Evolutionary conservation across 2,888 invertebrate genomes (phyloP), one percentile per base, ranked within the genome.

Genomic region (Eupeodes luniger): DNA sequence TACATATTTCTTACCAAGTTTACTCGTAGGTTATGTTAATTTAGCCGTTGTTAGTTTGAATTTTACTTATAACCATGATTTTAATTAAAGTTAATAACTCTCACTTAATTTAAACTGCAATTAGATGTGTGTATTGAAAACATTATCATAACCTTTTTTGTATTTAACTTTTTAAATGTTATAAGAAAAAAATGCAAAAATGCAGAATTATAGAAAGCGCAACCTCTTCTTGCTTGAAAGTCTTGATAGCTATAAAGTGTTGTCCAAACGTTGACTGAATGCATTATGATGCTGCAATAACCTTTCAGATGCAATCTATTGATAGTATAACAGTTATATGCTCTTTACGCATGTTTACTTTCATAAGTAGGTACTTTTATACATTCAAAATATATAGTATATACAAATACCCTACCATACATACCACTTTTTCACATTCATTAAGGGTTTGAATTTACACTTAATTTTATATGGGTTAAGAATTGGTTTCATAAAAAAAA

Each of bases 301-400:
- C 66, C 12, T 55, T 44, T 44, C 55, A 27, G 40, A 70, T 7
- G 19, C 55, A 55, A 55, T 19, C 49, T 49, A 10, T 66, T 49
- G 47, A 47, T 47, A 14, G 55, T 67, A 34, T 51, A 67, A 44
- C 53, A 49, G 16, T 55, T 55, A 2, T 16, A 14, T 70, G 40
- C 70, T 70, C 70, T 70, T 70, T 70, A 70, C 70, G 70, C 70
- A 70, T 70, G 70, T 70, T 70, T 70, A 55, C 70, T 70, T 70
- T 44, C 10, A 62, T 62, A 40, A 40, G 16, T 40, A 62, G 62
- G 40, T 62, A 44, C 62, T 44, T 47, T 47, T 16, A n/a, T 9
- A 61, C 40, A 9, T 9, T 27, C 19, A 19, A 19, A 19, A 19
- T 19, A 19, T 19, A 19, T 19, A n/a, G n/a, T n/a, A 19, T 19